Evolutionary conservation across 2,113 vertebrate species (phyloP).

Genomic region (Sturnus vulgaris): DNA sequence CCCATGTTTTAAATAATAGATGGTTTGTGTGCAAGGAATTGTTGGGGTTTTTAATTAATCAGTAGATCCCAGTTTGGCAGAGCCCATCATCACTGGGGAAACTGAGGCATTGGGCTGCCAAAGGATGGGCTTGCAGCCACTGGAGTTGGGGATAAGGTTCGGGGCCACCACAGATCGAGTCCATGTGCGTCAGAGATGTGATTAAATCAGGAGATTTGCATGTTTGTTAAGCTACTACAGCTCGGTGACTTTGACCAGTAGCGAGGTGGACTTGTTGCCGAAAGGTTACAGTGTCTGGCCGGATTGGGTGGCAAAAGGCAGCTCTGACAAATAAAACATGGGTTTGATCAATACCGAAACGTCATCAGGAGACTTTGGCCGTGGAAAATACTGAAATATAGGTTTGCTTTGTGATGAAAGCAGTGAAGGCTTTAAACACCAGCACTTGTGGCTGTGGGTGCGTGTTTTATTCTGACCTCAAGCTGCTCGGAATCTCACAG

Average conservation of each 20-base stretch:
- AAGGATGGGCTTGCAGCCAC: neutral
- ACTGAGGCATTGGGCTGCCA: neutral
- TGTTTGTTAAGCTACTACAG: neutral
- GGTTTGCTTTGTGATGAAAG: neutral
- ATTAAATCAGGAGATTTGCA: neutral
- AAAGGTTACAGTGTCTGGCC: neutral
- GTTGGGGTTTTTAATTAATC: neutral
- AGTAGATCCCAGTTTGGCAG: neutral
- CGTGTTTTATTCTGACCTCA: neutral
- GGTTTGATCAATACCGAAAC: neutral
- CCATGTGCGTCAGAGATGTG: neutral
- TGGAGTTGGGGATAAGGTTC: neutral
- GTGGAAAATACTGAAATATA: neutral
- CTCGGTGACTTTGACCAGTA: neutral
- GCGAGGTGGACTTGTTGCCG: neutral
- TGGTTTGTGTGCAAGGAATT: neutral
- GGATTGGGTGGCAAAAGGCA: neutral
- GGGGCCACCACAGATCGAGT: fast-evolving
- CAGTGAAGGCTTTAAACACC: neutral
- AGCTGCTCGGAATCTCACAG: fast-evolving
- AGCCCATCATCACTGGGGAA: neutral
- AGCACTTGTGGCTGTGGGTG: neutral
- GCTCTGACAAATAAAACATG: neutral
- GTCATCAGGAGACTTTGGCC: neutral
- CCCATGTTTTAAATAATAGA: neutral